Base-by-base conservation (phyloP, 2,113 vertebrate genomes). In the Lanius collurio region DNA sequence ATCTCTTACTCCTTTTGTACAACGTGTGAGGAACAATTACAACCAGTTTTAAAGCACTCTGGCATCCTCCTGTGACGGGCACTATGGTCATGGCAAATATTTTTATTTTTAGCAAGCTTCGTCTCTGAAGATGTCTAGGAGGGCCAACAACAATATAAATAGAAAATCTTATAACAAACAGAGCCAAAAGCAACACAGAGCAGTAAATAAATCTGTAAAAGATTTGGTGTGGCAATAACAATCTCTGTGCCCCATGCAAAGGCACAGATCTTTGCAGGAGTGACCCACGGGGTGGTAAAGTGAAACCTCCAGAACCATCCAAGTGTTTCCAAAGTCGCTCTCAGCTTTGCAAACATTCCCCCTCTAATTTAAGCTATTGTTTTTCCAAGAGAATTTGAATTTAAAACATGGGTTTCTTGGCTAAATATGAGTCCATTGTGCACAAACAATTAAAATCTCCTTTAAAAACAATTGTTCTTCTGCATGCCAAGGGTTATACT, bases 381-480 rank as follows among this genome's bases (percentile, higher is more conserved):
- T 96, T 94, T 94, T 89, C 75, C 89, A 77, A 85, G 63, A 76
- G 81, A 83, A 94, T 80, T 85, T 77, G 50, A 52, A 89, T 94
- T 65, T 85, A n/a, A 88, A 94, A 57, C 91, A 87, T 10, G 74
- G 82, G 24, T 83, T 76, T 92, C 76, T 89, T 79, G 67, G 92
- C 92, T 94, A 97, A 96, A 96, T 91, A 91, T 96, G 84, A 96
- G 83, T 3, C 80, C 62, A 96, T 90, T 96, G 93, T 96, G 87
- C 88, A 82, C 93, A 93, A 96, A 93, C 73, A 96, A 96, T 93
- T 67, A 78, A 26, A 59, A 75, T 77, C 87, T 94, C 78, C 68
- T 93, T 68, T 83, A 41, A 91, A 93, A 94, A 86, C 82, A 95
- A n/a, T 60, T 64, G 78, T 80, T 70, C 9, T 49, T 56, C 78